Percentiles rank a stretch among this genome's conserved stretches.
phyloP scores from a whole-genome alignment of 35 echinoderm and acorn worm genomes.

The Strongylocentrotus purpuratus region DNA sequence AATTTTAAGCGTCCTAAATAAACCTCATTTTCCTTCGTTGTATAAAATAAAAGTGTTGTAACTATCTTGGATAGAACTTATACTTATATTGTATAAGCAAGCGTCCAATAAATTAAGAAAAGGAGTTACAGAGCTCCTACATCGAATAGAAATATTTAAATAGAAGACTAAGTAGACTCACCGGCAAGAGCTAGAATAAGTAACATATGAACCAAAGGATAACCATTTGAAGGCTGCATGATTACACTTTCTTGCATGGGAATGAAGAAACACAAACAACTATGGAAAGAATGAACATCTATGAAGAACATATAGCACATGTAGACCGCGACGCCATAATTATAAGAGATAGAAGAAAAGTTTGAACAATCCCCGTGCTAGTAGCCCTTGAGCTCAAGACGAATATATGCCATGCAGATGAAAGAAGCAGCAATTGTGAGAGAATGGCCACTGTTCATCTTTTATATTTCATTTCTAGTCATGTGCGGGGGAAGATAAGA shows the following conservation, averaged over 20 bases:
- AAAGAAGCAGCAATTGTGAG: background rate
- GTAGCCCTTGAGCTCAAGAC: background rate
- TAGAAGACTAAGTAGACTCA: background rate
- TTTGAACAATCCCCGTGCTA: background rate
- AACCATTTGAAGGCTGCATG: background rate
- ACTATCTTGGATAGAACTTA: no score
- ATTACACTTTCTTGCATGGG: background rate
- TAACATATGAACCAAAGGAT: conserved; percentile 11
- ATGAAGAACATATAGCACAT: background rate
- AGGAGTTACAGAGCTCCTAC: no score
- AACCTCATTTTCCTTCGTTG: no score
- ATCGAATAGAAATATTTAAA: no score
- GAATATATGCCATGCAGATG: background rate
- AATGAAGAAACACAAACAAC: background rate
- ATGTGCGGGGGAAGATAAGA: background rate
- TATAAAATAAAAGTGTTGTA: no score
- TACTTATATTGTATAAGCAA: no score
- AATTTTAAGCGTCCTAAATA: no score
- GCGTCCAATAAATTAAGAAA: no score
- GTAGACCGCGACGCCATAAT: background rate
- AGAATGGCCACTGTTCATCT: background rate
- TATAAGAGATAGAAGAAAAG: background rate
- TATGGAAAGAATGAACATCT: background rate
- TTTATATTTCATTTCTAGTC: background rate
- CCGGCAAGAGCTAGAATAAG: background rate